Percentiles rank a stretch among this genome's conserved stretches.
Evolutionary conservation across 2,888 invertebrate genomes (phyloP).

Genomic region (Chalcis sispes): DNA sequence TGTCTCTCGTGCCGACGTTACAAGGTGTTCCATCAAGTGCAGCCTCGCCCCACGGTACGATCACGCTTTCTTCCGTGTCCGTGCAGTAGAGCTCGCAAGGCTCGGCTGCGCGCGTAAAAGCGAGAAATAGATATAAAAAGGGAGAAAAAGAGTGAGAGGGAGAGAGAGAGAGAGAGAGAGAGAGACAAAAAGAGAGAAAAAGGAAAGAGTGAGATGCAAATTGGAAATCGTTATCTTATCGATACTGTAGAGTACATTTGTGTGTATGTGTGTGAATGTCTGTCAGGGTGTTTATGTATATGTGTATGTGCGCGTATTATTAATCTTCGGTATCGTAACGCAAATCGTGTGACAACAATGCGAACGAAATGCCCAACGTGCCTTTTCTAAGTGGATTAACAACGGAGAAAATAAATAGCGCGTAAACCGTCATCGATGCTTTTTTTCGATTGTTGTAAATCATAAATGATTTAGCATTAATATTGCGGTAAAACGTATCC

Average conservation of each 20-base stretch:
- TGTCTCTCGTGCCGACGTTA: conserved; percentile 79
- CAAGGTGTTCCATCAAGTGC: conserved; percentile 83
- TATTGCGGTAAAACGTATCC: too few relatives aligned
- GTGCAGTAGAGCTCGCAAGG: conserved; percentile 82
- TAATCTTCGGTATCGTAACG: background rate
- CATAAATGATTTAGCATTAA: too few relatives aligned
- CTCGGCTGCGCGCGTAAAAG: conserved; percentile 66
- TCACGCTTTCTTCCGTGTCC: conserved; percentile 79
- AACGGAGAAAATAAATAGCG: too few relatives aligned
- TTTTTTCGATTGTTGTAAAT: too few relatives aligned
- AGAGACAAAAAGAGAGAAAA: background rate
- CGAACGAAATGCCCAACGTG: too few relatives aligned
- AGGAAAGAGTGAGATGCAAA: background rate
- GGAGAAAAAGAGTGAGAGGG: background rate
- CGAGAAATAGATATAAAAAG: background rate
- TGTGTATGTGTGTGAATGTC: background rate
- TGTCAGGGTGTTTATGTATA: background rate
- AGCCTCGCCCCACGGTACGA: conserved; percentile 79
- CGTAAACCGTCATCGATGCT: too few relatives aligned
- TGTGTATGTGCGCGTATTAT: background rate
- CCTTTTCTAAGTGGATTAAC: too few relatives aligned
- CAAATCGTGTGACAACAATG: background rate
- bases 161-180: background rate
- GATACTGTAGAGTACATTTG: background rate
- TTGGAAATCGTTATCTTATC: conserved; percentile 26